Base-by-base conservation (phyloP, 2,888 invertebrate species). In the Trissonchulus latispiculum region DNA sequence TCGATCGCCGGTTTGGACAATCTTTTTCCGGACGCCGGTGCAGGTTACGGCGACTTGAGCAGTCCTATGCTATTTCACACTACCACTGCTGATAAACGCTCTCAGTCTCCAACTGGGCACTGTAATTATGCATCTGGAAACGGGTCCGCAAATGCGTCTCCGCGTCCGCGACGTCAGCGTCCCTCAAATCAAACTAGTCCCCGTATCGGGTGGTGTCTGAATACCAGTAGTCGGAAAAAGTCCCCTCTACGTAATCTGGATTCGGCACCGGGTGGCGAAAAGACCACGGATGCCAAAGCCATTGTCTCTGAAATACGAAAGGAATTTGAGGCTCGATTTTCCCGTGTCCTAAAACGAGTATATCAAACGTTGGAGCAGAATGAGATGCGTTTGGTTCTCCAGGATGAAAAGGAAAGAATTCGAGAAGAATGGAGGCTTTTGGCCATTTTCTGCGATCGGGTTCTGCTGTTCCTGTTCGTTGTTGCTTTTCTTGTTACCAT, bases 391-490 rank as follows among this genome's bases (percentile, higher is more conserved):
- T 35, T 76, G 36, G 75, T 72, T 78, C 78, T 80, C 71, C 78
- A 81, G 69, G 81, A 81, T 73, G 80, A 80, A 70, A 75, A 80
- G 31, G 77, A 76, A 28, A 73, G 80, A 37, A 81, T 82, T 67
- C 28, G 32, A 3, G 61, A 36, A 32, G 75, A 75, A 74, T 75
- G 75, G 75, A 33, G 59, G 48, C 36, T 79, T 72, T 73, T 80
- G 71, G 81, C 81, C 1, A 77, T 79, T 28, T 79, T 81, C 15
- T 77, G 80, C 66, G 82, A 83, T 76, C 77, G 83, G 29, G 76
- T 90, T 1, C 86, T 92, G 0, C 87, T 92, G 28, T 89, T 89
- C 74, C 87, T 90, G 32, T 92, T 92, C 83, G 88, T 90, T 75
- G 85, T 91, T 75, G 89, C 90, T 73, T 91, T 91, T 8, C 87